Percentiles rank a stretch among this genome's conserved stretches.
Evolutionary conservation across 1,140 invertebrate species (phyloP).

Genomic region (Cydia pomonella): DNA sequence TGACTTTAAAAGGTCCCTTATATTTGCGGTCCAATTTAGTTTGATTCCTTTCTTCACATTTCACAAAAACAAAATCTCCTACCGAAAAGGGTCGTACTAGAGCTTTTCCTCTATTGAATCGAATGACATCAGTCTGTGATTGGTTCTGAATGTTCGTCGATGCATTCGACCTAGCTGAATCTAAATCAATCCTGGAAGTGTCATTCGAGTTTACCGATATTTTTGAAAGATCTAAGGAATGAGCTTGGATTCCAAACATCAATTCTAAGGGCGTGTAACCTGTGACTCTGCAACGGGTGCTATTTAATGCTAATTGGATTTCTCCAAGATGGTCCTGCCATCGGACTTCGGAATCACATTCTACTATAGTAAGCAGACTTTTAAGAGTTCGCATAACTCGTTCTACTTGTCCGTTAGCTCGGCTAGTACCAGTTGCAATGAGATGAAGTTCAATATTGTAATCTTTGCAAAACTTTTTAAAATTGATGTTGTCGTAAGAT

Average conservation of each 20-base stretch:
- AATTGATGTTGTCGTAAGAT: conserved; percentile 27
- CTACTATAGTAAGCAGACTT: conserved; percentile 28
- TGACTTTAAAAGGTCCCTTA: conserved; percentile 33
- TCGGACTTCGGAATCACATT: neutral
- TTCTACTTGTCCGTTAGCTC: conserved; percentile 41
- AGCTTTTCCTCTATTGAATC: conserved; percentile 33
- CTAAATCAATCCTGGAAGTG: conserved; percentile 1
- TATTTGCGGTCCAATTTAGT: conserved; percentile 34
- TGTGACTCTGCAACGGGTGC: conserved; percentile 30
- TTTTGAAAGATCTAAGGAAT: conserved; percentile 21
- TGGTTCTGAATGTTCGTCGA: conserved; percentile 16
- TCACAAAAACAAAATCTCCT: conserved; percentile 35
- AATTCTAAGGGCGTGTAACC: conserved; percentile 29
- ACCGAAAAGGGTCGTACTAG: conserved; percentile 2
- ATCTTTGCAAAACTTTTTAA: conserved; percentile 30
- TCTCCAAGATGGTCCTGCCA: conserved; percentile 33
- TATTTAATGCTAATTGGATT: conserved; percentile 31
- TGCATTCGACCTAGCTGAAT: neutral
- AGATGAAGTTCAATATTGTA: conserved; percentile 42
- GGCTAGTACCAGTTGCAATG: conserved; percentile 43
- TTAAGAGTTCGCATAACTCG: conserved; percentile 34
- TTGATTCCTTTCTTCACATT: conserved; percentile 32
- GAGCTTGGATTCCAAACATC: conserved; percentile 10
- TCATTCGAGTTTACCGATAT: neutral
- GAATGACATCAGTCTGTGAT: conserved; percentile 14